Evolutionary conservation across 2,888 invertebrate genomes (phyloP).

Genomic region (Campopleginae sp.): DNA sequence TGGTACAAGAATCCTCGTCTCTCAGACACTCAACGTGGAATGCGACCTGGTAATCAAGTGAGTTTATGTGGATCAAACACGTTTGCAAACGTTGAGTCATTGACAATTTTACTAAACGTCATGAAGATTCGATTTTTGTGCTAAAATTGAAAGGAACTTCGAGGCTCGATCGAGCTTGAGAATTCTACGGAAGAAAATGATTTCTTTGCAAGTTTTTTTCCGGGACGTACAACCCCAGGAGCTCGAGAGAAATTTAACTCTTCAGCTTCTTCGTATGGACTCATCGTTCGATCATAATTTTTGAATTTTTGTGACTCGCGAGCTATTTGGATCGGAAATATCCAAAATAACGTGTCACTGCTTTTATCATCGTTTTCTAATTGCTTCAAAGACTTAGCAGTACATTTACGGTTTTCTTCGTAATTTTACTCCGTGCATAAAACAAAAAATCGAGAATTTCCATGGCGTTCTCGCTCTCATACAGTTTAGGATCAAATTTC

Average conservation of each 20-base stretch:
- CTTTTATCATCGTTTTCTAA: too few species aligned
- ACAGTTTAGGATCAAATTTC: neutral
- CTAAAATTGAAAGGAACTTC: constrained; percentile 6
- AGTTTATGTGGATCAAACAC: constrained; percentile 37
- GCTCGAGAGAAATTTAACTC: neutral
- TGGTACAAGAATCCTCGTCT: constrained; percentile 47
- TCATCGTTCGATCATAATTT: neutral
- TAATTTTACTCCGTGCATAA: neutral
- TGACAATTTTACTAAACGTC: constrained; percentile 27
- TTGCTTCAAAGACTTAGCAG: too few species aligned
- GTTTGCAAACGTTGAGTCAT: constrained; percentile 45
- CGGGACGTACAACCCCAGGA: neutral
- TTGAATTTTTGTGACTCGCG: neutral
- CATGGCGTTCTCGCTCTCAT: neutral
- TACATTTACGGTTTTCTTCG: too few species aligned
- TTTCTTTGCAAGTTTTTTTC: neutral
- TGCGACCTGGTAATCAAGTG: constrained; percentile 60
- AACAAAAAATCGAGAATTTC: neutral
- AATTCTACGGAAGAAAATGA: neutral
- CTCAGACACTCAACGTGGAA: constrained; percentile 56
- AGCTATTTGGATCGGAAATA: too few species aligned
- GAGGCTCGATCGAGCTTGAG: too few species aligned
- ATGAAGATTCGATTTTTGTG: neutral
- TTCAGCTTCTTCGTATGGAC: neutral
- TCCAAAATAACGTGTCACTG: too few species aligned